phyloP scores from a whole-genome alignment of 2,888 invertebrate species.

The Zeuzera pyrina region DNA sequence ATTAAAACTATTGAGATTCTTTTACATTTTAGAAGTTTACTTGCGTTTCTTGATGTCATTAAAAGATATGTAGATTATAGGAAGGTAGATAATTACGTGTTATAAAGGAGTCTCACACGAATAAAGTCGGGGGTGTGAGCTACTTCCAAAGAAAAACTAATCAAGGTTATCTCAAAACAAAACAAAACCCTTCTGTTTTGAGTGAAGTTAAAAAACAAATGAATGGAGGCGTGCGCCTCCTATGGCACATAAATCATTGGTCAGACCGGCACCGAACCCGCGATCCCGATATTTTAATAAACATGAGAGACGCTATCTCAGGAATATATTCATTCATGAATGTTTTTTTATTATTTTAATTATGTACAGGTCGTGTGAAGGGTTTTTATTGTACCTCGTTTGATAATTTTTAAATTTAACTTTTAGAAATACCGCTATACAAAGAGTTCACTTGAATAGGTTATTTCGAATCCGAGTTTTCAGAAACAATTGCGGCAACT shows the following conservation, averaged over 20 bases:
- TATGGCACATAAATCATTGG: slow-evolving; percentile 56
- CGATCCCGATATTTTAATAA: slow-evolving; percentile 63
- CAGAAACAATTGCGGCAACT: too few species aligned
- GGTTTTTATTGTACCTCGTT: slow-evolving; percentile 15
- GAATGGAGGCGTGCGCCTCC: slow-evolving; percentile 58
- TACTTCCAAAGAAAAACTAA: slow-evolving; percentile 66
- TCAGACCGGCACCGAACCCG: slow-evolving; percentile 43
- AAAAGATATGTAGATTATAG: too few species aligned
- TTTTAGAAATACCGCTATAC: too few species aligned
- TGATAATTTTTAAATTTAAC: not conserved
- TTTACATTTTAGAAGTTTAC: too few species aligned
- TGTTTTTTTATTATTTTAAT: slow-evolving; percentile 57
- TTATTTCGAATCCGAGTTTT: too few species aligned
- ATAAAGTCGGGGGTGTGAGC: too few species aligned
- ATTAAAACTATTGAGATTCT: too few species aligned
- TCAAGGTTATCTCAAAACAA: slow-evolving; percentile 59
- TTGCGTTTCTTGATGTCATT: too few species aligned
- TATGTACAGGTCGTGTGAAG: slow-evolving; percentile 58
- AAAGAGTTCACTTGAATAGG: too few species aligned
- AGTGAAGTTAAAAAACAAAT: slow-evolving; percentile 57
- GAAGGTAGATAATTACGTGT: too few species aligned
- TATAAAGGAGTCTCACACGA: too few species aligned
- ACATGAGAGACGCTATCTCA: slow-evolving; percentile 51
- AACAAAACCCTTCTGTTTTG: slow-evolving; percentile 31
- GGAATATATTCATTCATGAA: slow-evolving; percentile 61